Conservation (phyloP, 2,113 vertebrate species). For the Ariopsis seemanni region DNA sequence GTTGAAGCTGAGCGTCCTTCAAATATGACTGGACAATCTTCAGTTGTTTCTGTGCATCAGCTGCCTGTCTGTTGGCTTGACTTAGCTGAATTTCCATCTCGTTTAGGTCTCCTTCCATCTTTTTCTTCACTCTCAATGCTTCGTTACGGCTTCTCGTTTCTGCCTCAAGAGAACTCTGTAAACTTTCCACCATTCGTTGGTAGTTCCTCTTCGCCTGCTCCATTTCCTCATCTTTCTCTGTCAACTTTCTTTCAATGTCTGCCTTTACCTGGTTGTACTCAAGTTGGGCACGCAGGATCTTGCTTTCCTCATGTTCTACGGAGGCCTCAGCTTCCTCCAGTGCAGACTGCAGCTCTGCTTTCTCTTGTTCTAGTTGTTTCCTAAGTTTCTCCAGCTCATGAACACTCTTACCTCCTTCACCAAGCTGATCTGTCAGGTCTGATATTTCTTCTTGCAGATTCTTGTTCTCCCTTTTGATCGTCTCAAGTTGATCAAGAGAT, state of each 20-base stretch:
- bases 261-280: constrained; percentile 81
- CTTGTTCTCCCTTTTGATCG: constrained; percentile 69
- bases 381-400: constrained; percentile 80
- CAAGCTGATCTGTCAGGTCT: constrained; percentile 82
- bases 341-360: constrained; percentile 82
- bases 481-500: constrained; percentile 83
- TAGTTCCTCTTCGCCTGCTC: constrained; percentile 83
- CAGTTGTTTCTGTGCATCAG: constrained; percentile 82
- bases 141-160: constrained; percentile 81
- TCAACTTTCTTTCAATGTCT: constrained; percentile 74
- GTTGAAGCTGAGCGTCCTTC: constrained; percentile 83
- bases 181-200: constrained; percentile 73
- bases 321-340: constrained; percentile 91
- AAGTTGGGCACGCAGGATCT: constrained; percentile 79
- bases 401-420: constrained; percentile 76
- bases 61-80: constrained; percentile 76
- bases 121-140: constrained; percentile 82
- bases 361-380: constrained; percentile 87
- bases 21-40: constrained; percentile 80
- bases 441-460: constrained; percentile 67
- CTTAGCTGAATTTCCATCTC: constrained; percentile 80
- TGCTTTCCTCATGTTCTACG: constrained; percentile 82
- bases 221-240: constrained; percentile 84
- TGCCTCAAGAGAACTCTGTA: constrained; percentile 79
- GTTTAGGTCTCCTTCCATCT: constrained; percentile 85